phyloP scores from a whole-genome alignment of 1,140 invertebrate genomes.

The Procambarus clarkii region DNA sequence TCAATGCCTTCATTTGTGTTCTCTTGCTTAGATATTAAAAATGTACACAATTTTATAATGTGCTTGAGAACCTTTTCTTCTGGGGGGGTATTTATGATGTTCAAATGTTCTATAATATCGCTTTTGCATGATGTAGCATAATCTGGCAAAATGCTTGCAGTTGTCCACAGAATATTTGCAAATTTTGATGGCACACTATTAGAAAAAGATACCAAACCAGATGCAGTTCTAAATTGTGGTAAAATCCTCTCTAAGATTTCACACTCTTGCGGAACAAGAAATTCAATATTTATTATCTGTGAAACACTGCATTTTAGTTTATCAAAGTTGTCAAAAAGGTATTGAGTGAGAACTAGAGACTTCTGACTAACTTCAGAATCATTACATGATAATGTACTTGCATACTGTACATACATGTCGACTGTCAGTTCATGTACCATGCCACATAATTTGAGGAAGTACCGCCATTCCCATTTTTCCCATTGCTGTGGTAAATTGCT shows the following conservation, averaged over 20 bases:
- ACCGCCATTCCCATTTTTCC: neutral
- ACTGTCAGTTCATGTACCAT: slow-evolving; percentile 12
- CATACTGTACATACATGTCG: slow-evolving; percentile 20
- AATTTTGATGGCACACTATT: neutral
- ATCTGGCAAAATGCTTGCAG: slow-evolving; percentile 11
- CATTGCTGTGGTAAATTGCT: slow-evolving; percentile 37
- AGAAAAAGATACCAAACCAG: slow-evolving; percentile 28
- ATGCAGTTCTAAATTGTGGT: slow-evolving; percentile 19
- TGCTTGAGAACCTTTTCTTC: slow-evolving; percentile 14
- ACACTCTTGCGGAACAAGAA: slow-evolving; percentile 22
- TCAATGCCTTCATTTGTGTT: neutral
- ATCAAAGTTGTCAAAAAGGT: slow-evolving; percentile 1
- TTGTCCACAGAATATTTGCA: slow-evolving; percentile 29
- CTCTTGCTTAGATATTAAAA: neutral
- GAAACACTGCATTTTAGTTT: neutral
- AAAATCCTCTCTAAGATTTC: neutral
- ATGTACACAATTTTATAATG: neutral
- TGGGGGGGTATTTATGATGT: neutral
- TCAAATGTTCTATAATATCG: neutral
- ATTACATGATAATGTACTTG: neutral
- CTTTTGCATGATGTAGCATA: neutral
- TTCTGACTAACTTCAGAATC: slow-evolving; percentile 30
- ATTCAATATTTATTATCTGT: slow-evolving; percentile 22
- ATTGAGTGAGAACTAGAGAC: slow-evolving; percentile 4
- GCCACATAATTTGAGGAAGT: slow-evolving; percentile 23